Evolutionary conservation across 1,140 invertebrate genomes (phyloP), one percentile per base, ranked within the genome.

Genomic region (Drosophila leontia): DNA sequence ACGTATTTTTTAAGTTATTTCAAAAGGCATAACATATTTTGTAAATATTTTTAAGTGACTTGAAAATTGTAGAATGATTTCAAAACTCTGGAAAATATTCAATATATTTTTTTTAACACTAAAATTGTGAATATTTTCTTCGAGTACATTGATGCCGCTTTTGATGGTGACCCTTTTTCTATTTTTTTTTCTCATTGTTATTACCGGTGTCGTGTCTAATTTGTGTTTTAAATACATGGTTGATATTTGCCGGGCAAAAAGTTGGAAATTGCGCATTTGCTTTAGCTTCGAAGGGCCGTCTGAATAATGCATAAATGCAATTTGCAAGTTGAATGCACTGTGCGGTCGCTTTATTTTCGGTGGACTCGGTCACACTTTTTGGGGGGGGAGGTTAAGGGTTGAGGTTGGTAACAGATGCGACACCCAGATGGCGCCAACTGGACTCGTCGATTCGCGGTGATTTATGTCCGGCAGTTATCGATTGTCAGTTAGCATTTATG

Each of bases 151-250:
- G 29, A 29, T 37, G 19, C 12, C 48, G n/a, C 56, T 41, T 47
- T 67, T n/a, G 34, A 47, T 37, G 50, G 45, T 60, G 44, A 39
- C 35, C 15, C 32, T 35, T 5, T 39, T 23, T 2, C 32, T n/a
- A 4, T n/a, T 6, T 6, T 29, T 7, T 19, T 15, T 47, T 50
- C 23, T 7, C 35, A 23, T 26, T 77, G 77, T 53, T 65, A 58
- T 63, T 62, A 79, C 57, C 69, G 65, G 65, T 85, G 83, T 72
- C 84, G 84, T 65, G 80, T 87, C 83, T 87, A 87, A 87, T 87
- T 87, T 87, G 58, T 78, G 80, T 88, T 87, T 87, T 83, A 87
- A 87, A 87, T 82, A 87, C 83, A 87, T 87, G 88, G 84, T 83
- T 87, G 84, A 88, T 87, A 80, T 76, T 68, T 34, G 63, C 53